Percentiles rank a stretch among this genome's conserved stretches.
phyloP scores from a whole-genome alignment of 2,888 invertebrate species.

The Scotopteryx bipunctaria region DNA sequence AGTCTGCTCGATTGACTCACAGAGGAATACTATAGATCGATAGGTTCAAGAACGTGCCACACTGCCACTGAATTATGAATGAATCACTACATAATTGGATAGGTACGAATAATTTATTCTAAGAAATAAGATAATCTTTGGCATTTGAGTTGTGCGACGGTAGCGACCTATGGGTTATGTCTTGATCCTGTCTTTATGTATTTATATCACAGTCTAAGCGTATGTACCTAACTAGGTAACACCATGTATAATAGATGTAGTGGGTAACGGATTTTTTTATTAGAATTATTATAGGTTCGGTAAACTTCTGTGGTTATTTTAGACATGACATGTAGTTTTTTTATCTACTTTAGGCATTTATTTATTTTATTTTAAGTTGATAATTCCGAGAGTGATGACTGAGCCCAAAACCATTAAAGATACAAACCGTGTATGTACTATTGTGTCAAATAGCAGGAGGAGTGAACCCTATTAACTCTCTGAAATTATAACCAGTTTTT shows the following conservation, averaged over 20 bases:
- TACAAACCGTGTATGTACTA: no score
- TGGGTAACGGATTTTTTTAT: no score
- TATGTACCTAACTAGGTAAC: no score
- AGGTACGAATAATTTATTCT: slow-evolving; percentile 28
- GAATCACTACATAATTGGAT: slow-evolving; percentile 29
- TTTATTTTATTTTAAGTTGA: not conserved
- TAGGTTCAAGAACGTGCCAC: slow-evolving; percentile 29
- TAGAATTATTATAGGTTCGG: no score
- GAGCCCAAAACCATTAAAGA: no score
- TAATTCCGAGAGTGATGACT: no score
- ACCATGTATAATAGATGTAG: no score
- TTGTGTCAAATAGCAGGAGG: not conserved
- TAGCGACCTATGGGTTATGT: slow-evolving; percentile 25
- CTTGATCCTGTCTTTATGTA: slow-evolving; percentile 14
- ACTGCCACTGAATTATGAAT: slow-evolving; percentile 27
- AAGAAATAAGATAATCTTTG: slow-evolving; percentile 29
- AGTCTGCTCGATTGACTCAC: slow-evolving; percentile 25
- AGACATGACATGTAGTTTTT: slow-evolving; percentile 10
- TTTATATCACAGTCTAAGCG: no score
- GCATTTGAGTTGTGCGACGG: slow-evolving; percentile 32
- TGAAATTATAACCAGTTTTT: slow-evolving; percentile 1
- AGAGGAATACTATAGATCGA: slow-evolving; percentile 28
- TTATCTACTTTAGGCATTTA: no score
- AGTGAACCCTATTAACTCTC: not conserved
- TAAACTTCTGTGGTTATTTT: not conserved